phyloP scores from a whole-genome alignment of 2,113 vertebrate species.

The Nematolebias whitei region DNA sequence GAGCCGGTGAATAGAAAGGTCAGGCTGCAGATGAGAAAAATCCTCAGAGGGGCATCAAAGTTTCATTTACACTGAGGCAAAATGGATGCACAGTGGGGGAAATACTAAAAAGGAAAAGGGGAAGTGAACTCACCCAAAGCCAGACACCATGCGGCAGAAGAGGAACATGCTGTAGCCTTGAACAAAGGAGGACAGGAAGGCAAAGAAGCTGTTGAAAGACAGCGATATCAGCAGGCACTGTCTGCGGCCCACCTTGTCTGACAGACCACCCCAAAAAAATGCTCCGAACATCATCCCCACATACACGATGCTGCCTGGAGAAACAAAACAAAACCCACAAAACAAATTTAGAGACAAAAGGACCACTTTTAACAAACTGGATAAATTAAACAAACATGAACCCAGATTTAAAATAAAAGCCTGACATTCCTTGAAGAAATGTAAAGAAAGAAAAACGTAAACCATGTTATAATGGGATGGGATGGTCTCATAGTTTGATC shows the following conservation, averaged over 20 bases:
- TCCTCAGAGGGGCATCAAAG: not conserved
- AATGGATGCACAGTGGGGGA: not conserved
- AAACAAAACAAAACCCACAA: not conserved
- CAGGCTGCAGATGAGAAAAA: not conserved
- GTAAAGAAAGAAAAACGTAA: no score
- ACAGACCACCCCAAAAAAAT: conserved; percentile 97
- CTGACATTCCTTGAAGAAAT: no score
- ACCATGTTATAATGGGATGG: no score
- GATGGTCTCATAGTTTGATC: no score
- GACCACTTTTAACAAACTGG: not conserved
- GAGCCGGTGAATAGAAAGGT: not conserved
- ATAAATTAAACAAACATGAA: not conserved
- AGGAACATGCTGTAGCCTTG: conserved; percentile 98
- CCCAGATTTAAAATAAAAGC: no score
- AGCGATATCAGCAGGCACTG: conserved; percentile 95
- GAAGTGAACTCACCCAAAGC: conserved; percentile 91
- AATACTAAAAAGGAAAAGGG: conserved; percentile 7
- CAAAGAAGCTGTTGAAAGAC: conserved; percentile 98
- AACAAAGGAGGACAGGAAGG: conserved; percentile 98
- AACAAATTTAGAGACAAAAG: not conserved
- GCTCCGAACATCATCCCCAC: conserved; percentile 98
- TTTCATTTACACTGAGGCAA: not conserved
- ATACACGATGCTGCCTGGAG: conserved; percentile 96
- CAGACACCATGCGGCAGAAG: conserved; percentile 95
- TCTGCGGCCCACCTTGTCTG: conserved; percentile 92